Percentiles rank a stretch among this genome's conserved stretches.
Evolutionary conservation across 2,888 invertebrate species (phyloP).

Genomic region (Punctoribates punctum): DNA sequence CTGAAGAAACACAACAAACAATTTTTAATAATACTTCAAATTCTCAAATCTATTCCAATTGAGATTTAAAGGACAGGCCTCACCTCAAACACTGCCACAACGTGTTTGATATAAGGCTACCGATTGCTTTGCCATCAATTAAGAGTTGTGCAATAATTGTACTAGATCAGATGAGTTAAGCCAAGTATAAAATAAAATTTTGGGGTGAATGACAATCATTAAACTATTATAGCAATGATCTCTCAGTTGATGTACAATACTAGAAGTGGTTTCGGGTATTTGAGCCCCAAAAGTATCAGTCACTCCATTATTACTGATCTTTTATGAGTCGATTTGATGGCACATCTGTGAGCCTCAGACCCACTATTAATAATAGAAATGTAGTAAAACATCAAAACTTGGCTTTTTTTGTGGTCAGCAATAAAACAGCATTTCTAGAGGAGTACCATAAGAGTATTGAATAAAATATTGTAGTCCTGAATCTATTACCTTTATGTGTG

Average conservation of each 20-base stretch:
- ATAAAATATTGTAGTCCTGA: neutral
- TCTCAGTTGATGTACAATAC: neutral
- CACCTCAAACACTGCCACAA: neutral
- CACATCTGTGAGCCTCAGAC: slow-evolving; percentile 16
- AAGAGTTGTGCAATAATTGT: too few relatives aligned
- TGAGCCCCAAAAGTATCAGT: slow-evolving; percentile 23
- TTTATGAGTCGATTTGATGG: slow-evolving; percentile 32
- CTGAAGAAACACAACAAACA: slow-evolving; percentile 19
- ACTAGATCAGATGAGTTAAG: too few relatives aligned
- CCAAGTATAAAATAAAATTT: too few relatives aligned
- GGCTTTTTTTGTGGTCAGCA: slow-evolving; percentile 35
- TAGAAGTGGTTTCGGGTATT: neutral
- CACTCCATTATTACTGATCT: slow-evolving; percentile 22
- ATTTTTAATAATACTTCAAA: neutral
- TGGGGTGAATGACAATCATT: slow-evolving; percentile 29
- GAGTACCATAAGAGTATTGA: slow-evolving; percentile 1
- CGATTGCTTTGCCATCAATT: neutral
- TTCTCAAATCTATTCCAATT: neutral
- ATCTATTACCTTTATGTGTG: neutral
- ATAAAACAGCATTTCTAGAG: slow-evolving; percentile 15
- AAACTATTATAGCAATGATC: too few relatives aligned
- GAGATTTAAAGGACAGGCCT: neutral
- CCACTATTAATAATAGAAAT: slow-evolving; percentile 13
- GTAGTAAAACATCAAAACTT: slow-evolving; percentile 21
- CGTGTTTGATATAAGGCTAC: neutral